A percentile compares a stretch with the other conserved stretches of the same genome.
phyloP scores from a whole-genome alignment of 2,797 vertebrate species.

The Acipenser transmontanus region DNA sequence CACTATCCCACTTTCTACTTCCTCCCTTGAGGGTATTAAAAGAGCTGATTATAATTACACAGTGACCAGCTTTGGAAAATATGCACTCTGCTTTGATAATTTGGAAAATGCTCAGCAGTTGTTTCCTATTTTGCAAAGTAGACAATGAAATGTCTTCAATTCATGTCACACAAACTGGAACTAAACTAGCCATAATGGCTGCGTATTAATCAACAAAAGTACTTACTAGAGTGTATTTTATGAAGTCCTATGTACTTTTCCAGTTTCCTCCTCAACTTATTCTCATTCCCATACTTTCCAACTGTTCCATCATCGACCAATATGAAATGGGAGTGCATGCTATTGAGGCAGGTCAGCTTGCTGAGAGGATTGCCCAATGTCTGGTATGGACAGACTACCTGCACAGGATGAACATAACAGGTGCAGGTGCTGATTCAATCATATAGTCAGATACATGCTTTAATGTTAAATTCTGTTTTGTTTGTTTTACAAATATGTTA shows the following conservation, averaged over 20 bases:
- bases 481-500: no score
- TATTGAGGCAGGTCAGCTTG: conserved; percentile 81
- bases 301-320: conserved; percentile 89
- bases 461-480: neutral
- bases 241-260: conserved; percentile 83
- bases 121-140: no score
- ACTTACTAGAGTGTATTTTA: conserved; percentile 88
- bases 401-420: conserved; percentile 11
- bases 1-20: no score
- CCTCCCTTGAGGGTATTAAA: no score
- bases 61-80: no score
- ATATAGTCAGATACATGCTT: neutral
- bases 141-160: no score
- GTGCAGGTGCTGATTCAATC: neutral
- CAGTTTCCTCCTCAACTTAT: conserved; percentile 75
- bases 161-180: no score
- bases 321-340: conserved; percentile 92
- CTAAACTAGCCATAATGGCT: no score
- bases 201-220: neutral
- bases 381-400: conserved; percentile 88
- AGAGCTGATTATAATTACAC: no score
- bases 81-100: no score
- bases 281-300: conserved; percentile 84
- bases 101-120: no score
- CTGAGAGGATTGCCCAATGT: conserved; percentile 82